Evolutionary conservation across 2,888 invertebrate genomes (phyloP), one percentile per base, ranked within the genome.

Genomic region (Mimas tiliae): DNA sequence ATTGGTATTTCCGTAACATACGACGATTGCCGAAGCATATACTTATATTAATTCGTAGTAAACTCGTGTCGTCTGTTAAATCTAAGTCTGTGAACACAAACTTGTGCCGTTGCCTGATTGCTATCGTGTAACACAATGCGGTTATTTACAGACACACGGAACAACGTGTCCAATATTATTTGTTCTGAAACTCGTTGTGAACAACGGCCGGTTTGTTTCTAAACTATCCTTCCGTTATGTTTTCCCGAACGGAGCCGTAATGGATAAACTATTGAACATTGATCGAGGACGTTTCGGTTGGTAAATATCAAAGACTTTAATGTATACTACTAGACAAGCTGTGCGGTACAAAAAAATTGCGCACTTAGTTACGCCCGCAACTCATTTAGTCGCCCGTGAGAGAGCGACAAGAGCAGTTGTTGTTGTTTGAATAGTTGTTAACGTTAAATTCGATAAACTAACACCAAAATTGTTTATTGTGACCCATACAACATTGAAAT

Each of bases 81-180:
- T 42, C 42, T 42, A 42, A 3, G 27, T 27, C 27, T 27, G 27
- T 42, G 42, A 11, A 6, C 7, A 45, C 45, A 1, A 45, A 45
- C 12, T 45, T 42, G 42, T 45, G 45, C 14, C 45, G 45, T 14
- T 14, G 14, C 12, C 42, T 58, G 58, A 58, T 58, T 58, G 58
- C 58, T 58, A 58, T 42, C 58, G 19, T 16, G 58, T 19, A 58
- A 38, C 38, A 53, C 53, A 58, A 58, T 58, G 58, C 58, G 58
- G 58, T 58, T 58, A 42, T 58, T 58, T 58, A 42, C 55, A 6
- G 55, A 55, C 45, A 55, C 58, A 55, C 34, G 27, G 53, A 58
- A 58, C 58, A 58, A 42, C 58, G 58, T 58, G 58, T 58, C 58
- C 58, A 38, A 58, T 58, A 58, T 55, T 55, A 55, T 58, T 58